A percentile compares a stretch with the other conserved stretches of the same genome.
These are phyloP conservation scores for Protonemura montana DNA, from an alignment of 2,888 invertebrate genomes.

Conservation along the genomic window DNA sequence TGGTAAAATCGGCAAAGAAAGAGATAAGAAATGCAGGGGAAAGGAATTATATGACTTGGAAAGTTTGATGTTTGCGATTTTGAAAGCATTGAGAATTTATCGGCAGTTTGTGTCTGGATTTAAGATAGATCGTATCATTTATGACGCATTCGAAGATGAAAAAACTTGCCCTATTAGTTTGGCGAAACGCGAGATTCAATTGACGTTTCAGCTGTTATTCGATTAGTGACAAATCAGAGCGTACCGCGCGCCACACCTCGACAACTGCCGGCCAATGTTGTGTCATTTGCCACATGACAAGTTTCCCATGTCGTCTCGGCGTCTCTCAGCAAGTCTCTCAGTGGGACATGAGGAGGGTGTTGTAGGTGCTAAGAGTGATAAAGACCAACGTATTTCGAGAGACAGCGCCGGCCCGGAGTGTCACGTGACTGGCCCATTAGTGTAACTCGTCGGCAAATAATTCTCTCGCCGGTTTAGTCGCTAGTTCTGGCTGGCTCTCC, in stretches of 20 bases:
- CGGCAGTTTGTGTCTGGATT: constrained; percentile 45
- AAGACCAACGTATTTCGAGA: constrained; percentile 43
- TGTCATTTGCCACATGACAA: background rate
- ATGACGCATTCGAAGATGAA: constrained; percentile 41
- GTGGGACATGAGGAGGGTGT: background rate
- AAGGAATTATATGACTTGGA: constrained; percentile 46
- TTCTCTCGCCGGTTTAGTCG: constrained; percentile 46
- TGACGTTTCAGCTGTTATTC: constrained; percentile 1
- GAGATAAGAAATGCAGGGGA: constrained; percentile 28
- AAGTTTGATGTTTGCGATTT: constrained; percentile 45
- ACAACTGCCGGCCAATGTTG: constrained; percentile 10
- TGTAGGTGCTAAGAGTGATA: constrained; percentile 26
- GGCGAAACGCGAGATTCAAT: constrained; percentile 34
- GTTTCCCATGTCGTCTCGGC: background rate
- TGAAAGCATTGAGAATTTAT: constrained; percentile 47
- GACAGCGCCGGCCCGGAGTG: background rate
- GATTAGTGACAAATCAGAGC: background rate
- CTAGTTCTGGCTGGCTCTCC: constrained; percentile 41
- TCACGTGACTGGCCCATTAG: constrained; percentile 48
- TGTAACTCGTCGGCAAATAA: constrained; percentile 45
- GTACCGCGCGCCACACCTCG: background rate
- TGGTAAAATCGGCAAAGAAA: constrained; percentile 39
- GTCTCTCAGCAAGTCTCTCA: background rate
- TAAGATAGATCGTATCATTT: constrained; percentile 44
- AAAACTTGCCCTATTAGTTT: constrained; percentile 40